phyloP scores from a whole-genome alignment of 2,113 vertebrate species.

The Tiliqua scincoides region DNA sequence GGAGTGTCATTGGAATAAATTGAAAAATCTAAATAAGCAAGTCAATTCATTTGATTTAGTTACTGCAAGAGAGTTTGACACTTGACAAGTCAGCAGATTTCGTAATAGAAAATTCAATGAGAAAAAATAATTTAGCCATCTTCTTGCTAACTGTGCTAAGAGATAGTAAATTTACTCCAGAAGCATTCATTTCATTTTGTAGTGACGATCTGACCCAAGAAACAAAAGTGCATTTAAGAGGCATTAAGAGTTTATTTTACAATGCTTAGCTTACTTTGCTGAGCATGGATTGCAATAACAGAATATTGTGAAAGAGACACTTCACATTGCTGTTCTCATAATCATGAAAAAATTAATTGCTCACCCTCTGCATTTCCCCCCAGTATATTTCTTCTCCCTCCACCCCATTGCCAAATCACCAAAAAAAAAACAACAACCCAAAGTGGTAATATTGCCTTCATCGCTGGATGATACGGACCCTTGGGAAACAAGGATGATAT shows the following conservation, averaged over 20 bases:
- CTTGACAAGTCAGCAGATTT: background rate
- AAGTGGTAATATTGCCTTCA: too few species aligned
- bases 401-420: background rate
- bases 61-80: background rate
- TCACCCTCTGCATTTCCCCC: background rate
- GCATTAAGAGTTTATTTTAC: background rate
- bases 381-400: background rate
- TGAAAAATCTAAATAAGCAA: background rate
- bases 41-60: background rate
- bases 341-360: background rate
- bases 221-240: background rate
- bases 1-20: background rate
- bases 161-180: background rate
- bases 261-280: background rate
- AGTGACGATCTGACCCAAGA: background rate
- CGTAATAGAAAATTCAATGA: background rate
- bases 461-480: background rate
- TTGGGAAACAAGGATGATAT: background rate
- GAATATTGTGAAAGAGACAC: background rate
- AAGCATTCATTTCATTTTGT: background rate
- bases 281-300: background rate
- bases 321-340: background rate
- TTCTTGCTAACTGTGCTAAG: background rate
- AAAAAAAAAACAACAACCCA: too few species aligned
- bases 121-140: accelerated